phyloP scores from a whole-genome alignment of 2,888 invertebrate species.

The Trypoxylon attenuatum region DNA sequence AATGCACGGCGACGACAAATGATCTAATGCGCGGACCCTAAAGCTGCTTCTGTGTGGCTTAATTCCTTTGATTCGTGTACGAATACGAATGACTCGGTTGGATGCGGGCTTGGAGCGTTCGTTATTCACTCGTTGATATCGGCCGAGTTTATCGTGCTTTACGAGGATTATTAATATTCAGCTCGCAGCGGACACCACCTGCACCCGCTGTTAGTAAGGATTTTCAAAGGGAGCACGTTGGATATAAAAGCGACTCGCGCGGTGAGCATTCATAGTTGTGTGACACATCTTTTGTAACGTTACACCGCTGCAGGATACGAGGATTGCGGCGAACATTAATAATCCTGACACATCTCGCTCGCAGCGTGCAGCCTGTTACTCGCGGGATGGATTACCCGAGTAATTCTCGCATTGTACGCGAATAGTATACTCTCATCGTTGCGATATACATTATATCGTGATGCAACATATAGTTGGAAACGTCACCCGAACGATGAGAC shows the following conservation, averaged over 20 bases:
- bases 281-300: not conserved
- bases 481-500: not conserved
- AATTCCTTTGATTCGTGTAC: constrained; percentile 8
- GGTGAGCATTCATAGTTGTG: constrained; percentile 18
- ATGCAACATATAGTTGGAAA: not conserved
- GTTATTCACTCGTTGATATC: constrained; percentile 7
- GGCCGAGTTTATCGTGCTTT: not conserved
- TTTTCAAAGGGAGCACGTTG: not conserved
- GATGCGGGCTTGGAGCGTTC: not conserved
- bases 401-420: no score
- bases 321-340: constrained; percentile 12
- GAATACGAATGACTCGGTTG: constrained; percentile 18
- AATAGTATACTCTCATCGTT: no score
- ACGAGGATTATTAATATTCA: not conserved
- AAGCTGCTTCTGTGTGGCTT: not conserved
- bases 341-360: constrained; percentile 12
- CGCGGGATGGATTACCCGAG: no score
- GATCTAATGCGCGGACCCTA: not conserved
- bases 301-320: not conserved
- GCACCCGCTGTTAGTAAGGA: not conserved
- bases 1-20: not conserved
- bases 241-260: not conserved
- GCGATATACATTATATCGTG: no score
- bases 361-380: no score
- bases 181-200: not conserved